Conservation (phyloP, 2,888 invertebrate species). For the Drosophila merina region DNA sequence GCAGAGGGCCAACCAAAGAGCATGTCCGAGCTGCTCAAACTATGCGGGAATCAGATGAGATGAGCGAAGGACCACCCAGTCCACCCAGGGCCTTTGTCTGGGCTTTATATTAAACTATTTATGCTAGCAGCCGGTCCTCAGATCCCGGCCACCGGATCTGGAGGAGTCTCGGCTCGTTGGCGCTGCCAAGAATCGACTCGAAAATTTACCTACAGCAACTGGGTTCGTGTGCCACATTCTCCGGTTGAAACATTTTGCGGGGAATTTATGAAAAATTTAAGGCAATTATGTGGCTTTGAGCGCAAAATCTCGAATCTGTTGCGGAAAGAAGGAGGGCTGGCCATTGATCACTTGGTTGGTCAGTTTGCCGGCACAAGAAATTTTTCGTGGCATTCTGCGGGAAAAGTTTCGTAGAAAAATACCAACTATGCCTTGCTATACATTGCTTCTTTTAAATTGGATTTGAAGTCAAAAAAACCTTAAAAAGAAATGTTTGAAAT, state of each 20-base stretch:
- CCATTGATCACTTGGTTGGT: conserved; percentile 26
- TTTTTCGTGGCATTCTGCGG: conserved; percentile 20
- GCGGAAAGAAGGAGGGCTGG: conserved; percentile 1
- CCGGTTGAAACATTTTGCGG: conserved; percentile 54
- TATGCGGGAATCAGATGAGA: conserved; percentile 47
- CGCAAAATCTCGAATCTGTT: conserved; percentile 25
- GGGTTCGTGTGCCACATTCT: conserved; percentile 25
- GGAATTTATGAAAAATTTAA: conserved; percentile 69
- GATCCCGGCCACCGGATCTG: conserved; percentile 32
- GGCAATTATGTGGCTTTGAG: conserved; percentile 62
- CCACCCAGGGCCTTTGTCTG: conserved; percentile 59
- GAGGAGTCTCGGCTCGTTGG: conserved; percentile 39
- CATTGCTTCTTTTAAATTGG: conserved; percentile 2
- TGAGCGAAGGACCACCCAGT: conserved; percentile 28
- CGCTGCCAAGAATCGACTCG: conserved; percentile 28
- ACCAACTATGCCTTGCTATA: conserved; percentile 11
- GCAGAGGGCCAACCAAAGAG: conserved; percentile 6
- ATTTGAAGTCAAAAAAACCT: background rate
- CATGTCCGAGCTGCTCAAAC: conserved; percentile 29
- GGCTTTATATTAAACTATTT: conserved; percentile 73
- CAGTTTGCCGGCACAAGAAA: conserved; percentile 21
- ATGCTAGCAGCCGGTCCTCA: conserved; percentile 21
- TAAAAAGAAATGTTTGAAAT: background rate
- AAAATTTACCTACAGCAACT: conserved; percentile 42
- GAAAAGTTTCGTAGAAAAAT: conserved; percentile 3